Conservation (phyloP, 1,140 invertebrate species). For the Eciton burchellii region DNA sequence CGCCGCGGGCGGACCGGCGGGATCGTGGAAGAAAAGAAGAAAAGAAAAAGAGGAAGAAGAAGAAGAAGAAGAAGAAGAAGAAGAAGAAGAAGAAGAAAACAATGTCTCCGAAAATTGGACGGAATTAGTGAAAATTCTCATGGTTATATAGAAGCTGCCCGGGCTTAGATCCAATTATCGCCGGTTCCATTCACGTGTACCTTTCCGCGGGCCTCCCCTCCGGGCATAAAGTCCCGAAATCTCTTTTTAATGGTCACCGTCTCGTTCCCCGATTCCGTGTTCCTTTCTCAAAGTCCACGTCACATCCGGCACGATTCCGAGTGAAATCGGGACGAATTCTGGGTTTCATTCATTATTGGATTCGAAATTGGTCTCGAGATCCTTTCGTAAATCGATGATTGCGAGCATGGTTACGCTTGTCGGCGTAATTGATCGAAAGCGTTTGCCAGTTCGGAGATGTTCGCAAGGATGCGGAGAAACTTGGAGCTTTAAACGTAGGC, state of each 20-base stretch:
- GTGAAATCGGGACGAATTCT: constrained; percentile 55
- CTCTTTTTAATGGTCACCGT: constrained; percentile 81
- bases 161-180: constrained; percentile 75
- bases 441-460: too few relatives aligned
- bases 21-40: too few relatives aligned
- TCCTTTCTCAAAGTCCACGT: constrained; percentile 70
- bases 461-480: too few relatives aligned
- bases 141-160: constrained; percentile 66
- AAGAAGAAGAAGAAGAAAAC: constrained; percentile 76
- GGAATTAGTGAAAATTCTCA: constrained; percentile 80
- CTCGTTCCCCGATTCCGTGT: constrained; percentile 69
- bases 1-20: background rate
- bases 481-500: too few relatives aligned
- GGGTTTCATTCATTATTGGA: constrained; percentile 46
- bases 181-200: constrained; percentile 78
- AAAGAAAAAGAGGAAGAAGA: too few relatives aligned
- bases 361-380: constrained; percentile 13
- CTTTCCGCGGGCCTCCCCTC: constrained; percentile 64
- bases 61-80: too few relatives aligned
- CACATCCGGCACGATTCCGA: constrained; percentile 78
- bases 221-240: constrained; percentile 76
- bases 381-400: too few relatives aligned
- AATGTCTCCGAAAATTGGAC: constrained; percentile 79
- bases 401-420: too few relatives aligned
- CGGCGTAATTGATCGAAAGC: too few relatives aligned